A percentile compares a stretch with the other conserved stretches of the same genome.
phyloP scores from a whole-genome alignment of 1,140 invertebrate genomes.

The Lepidostoma basale region DNA sequence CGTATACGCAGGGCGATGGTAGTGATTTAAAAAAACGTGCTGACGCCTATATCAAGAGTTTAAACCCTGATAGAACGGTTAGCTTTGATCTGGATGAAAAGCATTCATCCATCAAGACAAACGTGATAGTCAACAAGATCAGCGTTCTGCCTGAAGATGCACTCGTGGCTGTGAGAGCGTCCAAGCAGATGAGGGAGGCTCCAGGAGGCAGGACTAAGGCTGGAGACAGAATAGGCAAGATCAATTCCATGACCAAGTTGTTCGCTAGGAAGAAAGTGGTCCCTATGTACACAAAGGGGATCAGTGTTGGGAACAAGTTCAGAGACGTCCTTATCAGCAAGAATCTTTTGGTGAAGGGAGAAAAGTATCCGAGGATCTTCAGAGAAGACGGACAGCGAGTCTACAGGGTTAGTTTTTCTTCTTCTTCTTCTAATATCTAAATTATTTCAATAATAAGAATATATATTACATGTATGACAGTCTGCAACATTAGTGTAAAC shows the following conservation, averaged over 20 bases:
- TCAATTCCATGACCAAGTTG: slow-evolving; percentile 16
- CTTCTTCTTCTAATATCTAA: background rate
- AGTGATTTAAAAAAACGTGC: background rate
- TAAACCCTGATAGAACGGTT: background rate
- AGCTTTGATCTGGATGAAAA: background rate
- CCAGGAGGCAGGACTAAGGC: background rate
- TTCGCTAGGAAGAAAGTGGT: background rate
- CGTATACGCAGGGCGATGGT: too few species aligned
- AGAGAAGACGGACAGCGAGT: slow-evolving; percentile 41
- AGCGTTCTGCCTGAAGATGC: background rate
- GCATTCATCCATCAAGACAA: background rate
- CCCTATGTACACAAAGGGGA: slow-evolving; percentile 37
- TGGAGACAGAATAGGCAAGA: background rate
- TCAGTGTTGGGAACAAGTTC: slow-evolving; percentile 35
- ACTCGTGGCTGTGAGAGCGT: background rate
- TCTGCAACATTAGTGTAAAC: too few species aligned
- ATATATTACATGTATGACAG: too few species aligned
- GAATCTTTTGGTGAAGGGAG: slow-evolving; percentile 13
- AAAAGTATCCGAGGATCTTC: slow-evolving; percentile 25
- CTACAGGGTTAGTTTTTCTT: slow-evolving; percentile 39
- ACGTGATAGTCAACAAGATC: background rate
- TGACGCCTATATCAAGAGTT: background rate
- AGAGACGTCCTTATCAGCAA: slow-evolving; percentile 24
- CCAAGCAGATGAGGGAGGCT: background rate
- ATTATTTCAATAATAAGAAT: too few species aligned